phyloP scores from a whole-genome alignment of 1,140 invertebrate genomes.

The Papilio helenus region DNA sequence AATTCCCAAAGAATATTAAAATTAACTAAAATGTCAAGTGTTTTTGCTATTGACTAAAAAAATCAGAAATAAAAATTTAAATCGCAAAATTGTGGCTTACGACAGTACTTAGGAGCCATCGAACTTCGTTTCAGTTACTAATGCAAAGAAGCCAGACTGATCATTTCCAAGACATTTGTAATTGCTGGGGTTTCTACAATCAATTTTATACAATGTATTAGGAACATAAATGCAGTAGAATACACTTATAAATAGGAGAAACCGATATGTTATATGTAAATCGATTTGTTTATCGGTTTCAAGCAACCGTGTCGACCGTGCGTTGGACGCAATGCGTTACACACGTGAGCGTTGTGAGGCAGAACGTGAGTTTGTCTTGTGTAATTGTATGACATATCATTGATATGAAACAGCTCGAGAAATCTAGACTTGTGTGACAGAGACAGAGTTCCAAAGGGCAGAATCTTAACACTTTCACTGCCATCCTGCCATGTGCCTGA shows the following conservation, averaged over 20 bases:
- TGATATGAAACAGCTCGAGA: neutral
- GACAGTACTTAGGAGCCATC: too few relatives aligned
- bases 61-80: too few relatives aligned
- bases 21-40: neutral
- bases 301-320: neutral
- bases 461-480: neutral
- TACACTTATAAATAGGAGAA: too few relatives aligned
- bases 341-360: neutral
- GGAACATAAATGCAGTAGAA: too few relatives aligned
- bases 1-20: neutral
- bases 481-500: too few relatives aligned
- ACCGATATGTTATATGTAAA: neutral
- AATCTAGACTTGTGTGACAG: neutral
- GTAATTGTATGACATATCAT: neutral
- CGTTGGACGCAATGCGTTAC: slow-evolving; percentile 3
- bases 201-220: too few relatives aligned
- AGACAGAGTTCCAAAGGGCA: neutral
- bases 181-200: too few relatives aligned
- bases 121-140: too few relatives aligned
- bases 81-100: too few relatives aligned
- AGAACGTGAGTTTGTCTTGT: neutral
- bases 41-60: too few relatives aligned
- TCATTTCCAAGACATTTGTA: too few relatives aligned
- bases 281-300: neutral
- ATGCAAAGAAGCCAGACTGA: too few relatives aligned